Base-by-base conservation (phyloP, 2,797 vertebrate species). In the Gymnoscopelus braueri region DNA sequence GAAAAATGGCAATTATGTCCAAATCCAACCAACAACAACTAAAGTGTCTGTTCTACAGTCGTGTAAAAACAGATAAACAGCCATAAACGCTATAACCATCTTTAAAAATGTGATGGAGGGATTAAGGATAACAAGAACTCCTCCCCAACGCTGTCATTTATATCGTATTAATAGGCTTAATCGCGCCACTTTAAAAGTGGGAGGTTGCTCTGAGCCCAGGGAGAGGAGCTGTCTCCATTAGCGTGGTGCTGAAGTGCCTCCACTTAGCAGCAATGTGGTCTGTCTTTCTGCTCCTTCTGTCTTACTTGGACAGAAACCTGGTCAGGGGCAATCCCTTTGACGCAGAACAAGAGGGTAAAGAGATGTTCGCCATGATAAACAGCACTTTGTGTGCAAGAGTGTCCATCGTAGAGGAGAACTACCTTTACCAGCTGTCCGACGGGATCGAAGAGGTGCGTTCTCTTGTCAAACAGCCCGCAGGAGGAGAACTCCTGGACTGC, bases 221-320 rank as follows among this genome's bases (percentile, higher is more conserved):
- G 49, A 62, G 57, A 74, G 91, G 89, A 91, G 92, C 95, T 95
- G 93, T 95, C 94, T 93, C 74, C 75, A 59, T 77, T 61, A 54
- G 86, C 53, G 84, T 90, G 94, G 94, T 95, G 94, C 94, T 94
- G 93, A 95, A 84, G 85, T 69, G 69, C 76, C 76, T 19, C 19
- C 87, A 53, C 75, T 61, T 63, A 19, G 65, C 64, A 78, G 82
- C 72, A 74, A 93, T 95, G 94, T 93, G 92, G 92, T 91, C 92
- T n/a, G 85, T 95, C 10, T 80, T 93, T 65, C 90, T 94, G 23
- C 85, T 94, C 49, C 87, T 93, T 61, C 87, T 95, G 88, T 94
- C 91, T 61, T 94, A 92, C 64, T 67, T 93, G 75, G 92, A 94
- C 89, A 87, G 88, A 77, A 90, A 92, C 69, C 69, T 93, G 9